These are phyloP conservation scores for Andricus curvator DNA, from an alignment of 2,888 invertebrate species.

Conservation along the genomic window DNA sequence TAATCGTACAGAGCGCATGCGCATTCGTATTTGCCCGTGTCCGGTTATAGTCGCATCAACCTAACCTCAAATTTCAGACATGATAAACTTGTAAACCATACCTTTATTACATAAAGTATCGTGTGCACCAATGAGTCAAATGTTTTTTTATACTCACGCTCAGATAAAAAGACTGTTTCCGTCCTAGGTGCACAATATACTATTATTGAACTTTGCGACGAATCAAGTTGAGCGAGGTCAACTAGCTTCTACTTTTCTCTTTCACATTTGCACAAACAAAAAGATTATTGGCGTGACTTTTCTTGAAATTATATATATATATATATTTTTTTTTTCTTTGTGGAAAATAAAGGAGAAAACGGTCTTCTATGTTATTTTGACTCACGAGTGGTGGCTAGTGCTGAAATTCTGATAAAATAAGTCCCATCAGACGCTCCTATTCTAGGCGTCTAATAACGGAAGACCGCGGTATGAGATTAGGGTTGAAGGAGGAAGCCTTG, in stretches of 20 bases:
- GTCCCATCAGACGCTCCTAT: slow-evolving; percentile 39
- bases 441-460: slow-evolving; percentile 23
- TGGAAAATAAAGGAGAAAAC: not conserved
- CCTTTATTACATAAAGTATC: too few relatives aligned
- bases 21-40: too few relatives aligned
- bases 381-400: slow-evolving; percentile 17
- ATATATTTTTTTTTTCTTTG: not conserved
- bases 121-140: too few relatives aligned
- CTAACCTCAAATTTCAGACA: too few relatives aligned
- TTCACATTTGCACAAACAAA: slow-evolving; percentile 46
- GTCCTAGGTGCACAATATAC: too few relatives aligned
- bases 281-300: slow-evolving; percentile 44
- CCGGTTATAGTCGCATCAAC: too few relatives aligned
- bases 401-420: slow-evolving; percentile 49
- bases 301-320: not conserved
- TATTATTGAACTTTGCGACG: too few relatives aligned
- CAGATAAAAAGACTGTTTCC: too few relatives aligned
- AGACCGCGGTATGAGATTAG: slow-evolving; percentile 6
- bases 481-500: not conserved
- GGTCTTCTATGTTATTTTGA: slow-evolving; percentile 47
- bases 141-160: too few relatives aligned
- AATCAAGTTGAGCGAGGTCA: slow-evolving; percentile 49
- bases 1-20: too few relatives aligned
- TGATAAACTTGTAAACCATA: too few relatives aligned
- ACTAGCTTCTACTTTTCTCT: slow-evolving; percentile 47